Evolutionary conservation across 2,113 vertebrate genomes (phyloP).

Genomic region (Microcebus tavaratra): DNA sequence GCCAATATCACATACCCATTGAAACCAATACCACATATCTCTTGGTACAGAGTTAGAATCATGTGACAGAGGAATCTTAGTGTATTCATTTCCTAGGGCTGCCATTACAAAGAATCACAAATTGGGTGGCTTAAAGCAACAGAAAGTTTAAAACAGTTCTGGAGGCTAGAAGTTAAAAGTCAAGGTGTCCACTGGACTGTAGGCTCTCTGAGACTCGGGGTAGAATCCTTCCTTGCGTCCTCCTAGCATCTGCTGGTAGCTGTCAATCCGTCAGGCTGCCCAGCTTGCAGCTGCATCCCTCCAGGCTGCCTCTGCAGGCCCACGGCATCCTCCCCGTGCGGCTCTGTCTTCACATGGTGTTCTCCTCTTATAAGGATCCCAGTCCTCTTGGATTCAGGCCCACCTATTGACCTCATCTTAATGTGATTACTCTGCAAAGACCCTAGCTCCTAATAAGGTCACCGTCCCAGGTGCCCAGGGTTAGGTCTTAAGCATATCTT

Average conservation of each 20-base stretch:
- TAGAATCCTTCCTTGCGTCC: neutral
- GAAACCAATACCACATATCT: neutral
- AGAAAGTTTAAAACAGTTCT: neutral
- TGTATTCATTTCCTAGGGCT: rapidly evolving
- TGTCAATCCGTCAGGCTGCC: rapidly evolving
- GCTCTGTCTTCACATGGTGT: neutral
- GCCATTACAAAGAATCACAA: neutral
- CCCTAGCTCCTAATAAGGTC: neutral
- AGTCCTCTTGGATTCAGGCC: neutral
- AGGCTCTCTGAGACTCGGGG: neutral
- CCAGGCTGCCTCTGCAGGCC: rapidly evolving
- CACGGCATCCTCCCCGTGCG: rapidly evolving
- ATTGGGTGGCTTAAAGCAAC: neutral
- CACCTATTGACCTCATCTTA: neutral
- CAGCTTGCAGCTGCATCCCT: rapidly evolving
- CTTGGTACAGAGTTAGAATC: neutral
- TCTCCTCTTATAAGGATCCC: neutral
- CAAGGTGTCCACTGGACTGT: neutral
- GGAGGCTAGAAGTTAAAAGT: neutral
- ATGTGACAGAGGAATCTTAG: rapidly evolving
- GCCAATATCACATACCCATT: neutral
- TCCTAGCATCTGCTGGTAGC: neutral
- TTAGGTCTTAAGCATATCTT: neutral
- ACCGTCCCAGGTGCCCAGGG: neutral
- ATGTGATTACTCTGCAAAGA: neutral